Evolutionary conservation across 2,797 vertebrate genomes (phyloP), one percentile per base, ranked within the genome.

Genomic region (Darevskia mixta): DNA sequence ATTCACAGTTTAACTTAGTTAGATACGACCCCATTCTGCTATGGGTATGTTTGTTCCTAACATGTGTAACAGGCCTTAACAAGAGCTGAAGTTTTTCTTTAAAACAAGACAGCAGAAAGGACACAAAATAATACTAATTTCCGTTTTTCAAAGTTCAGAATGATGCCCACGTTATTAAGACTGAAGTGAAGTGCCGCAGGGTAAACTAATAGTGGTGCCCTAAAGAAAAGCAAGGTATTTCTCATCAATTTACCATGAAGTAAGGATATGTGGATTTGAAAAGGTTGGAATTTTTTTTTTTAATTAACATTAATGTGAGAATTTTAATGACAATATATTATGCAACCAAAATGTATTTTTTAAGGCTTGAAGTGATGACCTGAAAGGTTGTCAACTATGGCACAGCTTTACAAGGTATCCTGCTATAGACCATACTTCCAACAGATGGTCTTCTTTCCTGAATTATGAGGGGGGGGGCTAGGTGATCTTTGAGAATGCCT

Each of bases 201-300:
- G 32, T 45, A n/a, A 82, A 41, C 49, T 55, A 29, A 55, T 18
- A 35, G 41, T 27, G 8, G 9, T 38, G 9, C 23, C 55, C 8
- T 61, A 87, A 32, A 43, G 18, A 76, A 87, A 75, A 75, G 9
- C 38, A 81, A 41, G n/a, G 41, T 82, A 32, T 87, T 64, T 23
- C 79, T 72, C 58, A 76, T 5, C 49, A 64, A 23, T 27, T 23
- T 43, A 18, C 38, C 58, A 38, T 66, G 17, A n/a, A 10, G 9
- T 66, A 64, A 20, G 38, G 35, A 29, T 17, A 43, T 8, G 49
- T 64, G 29, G 29, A 76, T 64, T 76, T 38, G 71, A 84, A 75
- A 61, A 5, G 17, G 38, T 29, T 84, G 32, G 13, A 41, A 8
- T 11, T 83, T 55, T 15, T 38, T 38, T 2, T 82, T 69, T 32